Conservation (phyloP, 2,113 vertebrate genomes). For the Acinonyx jubatus region DNA sequence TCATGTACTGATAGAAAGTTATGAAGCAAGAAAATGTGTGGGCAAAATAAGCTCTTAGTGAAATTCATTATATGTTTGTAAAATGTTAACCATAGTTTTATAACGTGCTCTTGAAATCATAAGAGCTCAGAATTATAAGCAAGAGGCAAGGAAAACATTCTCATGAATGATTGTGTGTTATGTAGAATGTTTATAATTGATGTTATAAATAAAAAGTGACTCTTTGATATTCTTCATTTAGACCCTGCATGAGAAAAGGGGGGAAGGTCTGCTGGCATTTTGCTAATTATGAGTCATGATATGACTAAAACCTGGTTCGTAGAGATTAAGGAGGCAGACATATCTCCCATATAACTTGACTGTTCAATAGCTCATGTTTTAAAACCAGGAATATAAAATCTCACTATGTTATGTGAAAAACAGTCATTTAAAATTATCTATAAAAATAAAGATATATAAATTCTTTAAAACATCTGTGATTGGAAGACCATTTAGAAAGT, state of each 20-base stretch:
- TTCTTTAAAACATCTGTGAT: neutral
- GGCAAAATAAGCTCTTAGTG: neutral
- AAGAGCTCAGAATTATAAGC: neutral
- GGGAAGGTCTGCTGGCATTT: neutral
- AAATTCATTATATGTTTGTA: neutral
- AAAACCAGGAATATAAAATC: neutral
- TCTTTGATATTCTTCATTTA: conserved; percentile 12
- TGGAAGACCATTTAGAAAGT: neutral
- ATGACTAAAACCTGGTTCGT: neutral
- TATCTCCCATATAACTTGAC: neutral
- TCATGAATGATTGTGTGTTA: neutral
- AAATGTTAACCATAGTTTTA: neutral
- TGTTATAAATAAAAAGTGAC: neutral
- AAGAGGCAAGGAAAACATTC: neutral
- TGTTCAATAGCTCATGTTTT: neutral
- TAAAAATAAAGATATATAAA: conserved; percentile 17
- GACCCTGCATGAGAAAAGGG: neutral
- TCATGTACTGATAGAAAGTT: conserved; percentile 20
- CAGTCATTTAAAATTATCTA: neutral
- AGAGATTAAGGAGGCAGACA: neutral
- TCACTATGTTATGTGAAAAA: neutral
- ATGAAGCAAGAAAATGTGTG: neutral
- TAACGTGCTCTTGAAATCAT: neutral
- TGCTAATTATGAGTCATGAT: neutral
- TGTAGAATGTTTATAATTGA: neutral